Evolutionary conservation across 2,113 vertebrate genomes (phyloP).

Genomic region (Glaucomys volans): DNA sequence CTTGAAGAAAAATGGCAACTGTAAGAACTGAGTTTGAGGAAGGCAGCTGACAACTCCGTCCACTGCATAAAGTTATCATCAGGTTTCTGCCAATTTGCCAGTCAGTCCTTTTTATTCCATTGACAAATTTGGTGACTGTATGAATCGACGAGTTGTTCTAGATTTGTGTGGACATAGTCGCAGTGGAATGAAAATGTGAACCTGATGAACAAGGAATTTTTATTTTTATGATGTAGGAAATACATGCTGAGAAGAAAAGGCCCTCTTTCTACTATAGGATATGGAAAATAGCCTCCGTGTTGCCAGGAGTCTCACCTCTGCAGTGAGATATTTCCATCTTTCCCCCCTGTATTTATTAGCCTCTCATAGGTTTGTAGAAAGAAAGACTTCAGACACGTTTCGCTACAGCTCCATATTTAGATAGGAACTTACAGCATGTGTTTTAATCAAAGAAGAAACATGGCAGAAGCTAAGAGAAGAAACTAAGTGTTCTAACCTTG

Average conservation of each 20-base stretch:
- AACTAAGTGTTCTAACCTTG: constrained; percentile 20
- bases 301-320: neutral
- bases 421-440: neutral
- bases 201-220: neutral
- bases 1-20: neutral
- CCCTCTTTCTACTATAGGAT: neutral
- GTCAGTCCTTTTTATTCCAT: neutral
- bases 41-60: neutral
- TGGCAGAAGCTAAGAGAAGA: neutral
- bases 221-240: constrained; percentile 52
- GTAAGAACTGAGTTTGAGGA: neutral
- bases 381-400: neutral
- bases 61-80: neutral
- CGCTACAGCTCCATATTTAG: neutral
- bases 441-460: constrained; percentile 26
- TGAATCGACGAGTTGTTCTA: neutral
- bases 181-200: neutral
- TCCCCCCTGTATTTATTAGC: neutral
- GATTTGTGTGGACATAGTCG: neutral
- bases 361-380: neutral
- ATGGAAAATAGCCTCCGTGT: neutral
- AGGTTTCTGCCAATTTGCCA: neutral
- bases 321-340: neutral
- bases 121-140: neutral
- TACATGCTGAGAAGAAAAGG: neutral